Percentiles rank a stretch among this genome's conserved stretches.
Conservation (phyloP, 2,113 vertebrate species). For the human region GRCh38 chr14:39604501-39605000, state of each 20-base stretch:
- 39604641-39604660: background rate
- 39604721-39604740: background rate
- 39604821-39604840: background rate
- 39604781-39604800: background rate
- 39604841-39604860: background rate
- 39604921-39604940: background rate
- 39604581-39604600: background rate
- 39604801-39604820: background rate
- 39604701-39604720: background rate
- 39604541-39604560: background rate
- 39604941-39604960: background rate
- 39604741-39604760: background rate
- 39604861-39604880: background rate
- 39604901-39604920: background rate
- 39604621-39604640: background rate
- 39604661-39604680: background rate
- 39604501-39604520: background rate
- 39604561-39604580: slow-evolving; percentile 4
- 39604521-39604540: background rate
- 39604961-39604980: background rate
- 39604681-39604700: background rate
- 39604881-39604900: background rate
- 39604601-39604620: background rate
- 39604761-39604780: background rate
- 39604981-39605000: background rate